Conservation (phyloP, 2,113 vertebrate genomes). For the Lepisosteus osseus region DNA sequence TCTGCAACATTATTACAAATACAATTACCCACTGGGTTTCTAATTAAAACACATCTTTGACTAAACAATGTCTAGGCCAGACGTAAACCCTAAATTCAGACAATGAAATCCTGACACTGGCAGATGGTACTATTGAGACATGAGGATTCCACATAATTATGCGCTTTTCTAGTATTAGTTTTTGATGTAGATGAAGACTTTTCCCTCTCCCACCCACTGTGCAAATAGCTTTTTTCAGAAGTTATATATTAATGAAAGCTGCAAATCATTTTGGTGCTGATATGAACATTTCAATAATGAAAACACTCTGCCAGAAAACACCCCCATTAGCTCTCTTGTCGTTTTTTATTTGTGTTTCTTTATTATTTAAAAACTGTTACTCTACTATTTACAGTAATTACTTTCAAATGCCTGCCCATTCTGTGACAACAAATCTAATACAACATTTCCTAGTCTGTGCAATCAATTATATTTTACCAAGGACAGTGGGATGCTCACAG, state of each 20-base stretch:
- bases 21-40: conserved; percentile 44
- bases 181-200: conserved; percentile 53
- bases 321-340: too few species aligned
- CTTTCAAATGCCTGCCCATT: too few species aligned
- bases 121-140: conserved; percentile 47
- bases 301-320: too few species aligned
- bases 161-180: conserved; percentile 50
- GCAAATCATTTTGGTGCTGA: too few species aligned
- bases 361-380: too few species aligned
- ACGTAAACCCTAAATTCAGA: conserved; percentile 35
- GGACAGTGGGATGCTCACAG: conserved; percentile 13
- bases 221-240: conserved; percentile 32
- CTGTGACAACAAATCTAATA: too few species aligned
- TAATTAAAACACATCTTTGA: conserved; percentile 54
- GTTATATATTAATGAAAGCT: too few species aligned
- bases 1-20: conserved; percentile 52
- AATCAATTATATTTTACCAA: too few species aligned
- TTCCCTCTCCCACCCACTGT: conserved; percentile 34
- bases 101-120: conserved; percentile 43
- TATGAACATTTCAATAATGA: too few species aligned
- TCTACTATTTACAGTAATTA: too few species aligned
- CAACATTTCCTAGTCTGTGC: too few species aligned
- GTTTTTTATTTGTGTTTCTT: too few species aligned
- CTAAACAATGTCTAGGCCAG: conserved; percentile 34
- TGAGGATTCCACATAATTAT: conserved; percentile 66